Evolutionary conservation across 1,140 invertebrate genomes (phyloP), one percentile per base, ranked within the genome.

Genomic region (Pentalonia nigronervosa): DNA sequence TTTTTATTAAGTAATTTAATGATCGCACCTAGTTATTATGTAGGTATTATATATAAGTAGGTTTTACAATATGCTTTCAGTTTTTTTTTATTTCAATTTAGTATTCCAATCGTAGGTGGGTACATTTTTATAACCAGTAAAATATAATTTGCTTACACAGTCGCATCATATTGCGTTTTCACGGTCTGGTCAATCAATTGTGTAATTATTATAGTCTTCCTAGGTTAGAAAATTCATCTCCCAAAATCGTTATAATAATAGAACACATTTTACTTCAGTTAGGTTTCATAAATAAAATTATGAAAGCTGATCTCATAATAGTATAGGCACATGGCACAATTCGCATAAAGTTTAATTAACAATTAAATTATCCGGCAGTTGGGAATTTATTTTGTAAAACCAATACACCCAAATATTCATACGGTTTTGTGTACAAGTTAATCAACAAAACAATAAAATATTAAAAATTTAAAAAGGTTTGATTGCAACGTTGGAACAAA

Each of bases 331-430:
- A 36, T 41, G 21, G 21, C 34, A 53, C 7, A 36, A 53, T 90
- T 90, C 56, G 14, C 88, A 90, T 90, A 50, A 21, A 53, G 47
- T 89, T 88, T 36, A 89, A 89, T 47, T 17, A 88, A 88, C 87
- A 25, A 89, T n/a, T 53, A 23, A 89, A 89, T 36, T 53, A 23
- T 53, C 1, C 2, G 87, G 36, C 11, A 36, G n/a, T 90, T 45
- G 0, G 0, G 14, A 76, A 76, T 87, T 87, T 87, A 21, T 89
- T 56, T 89, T 89, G 87, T 90, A 45, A 36, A 41, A 23, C 21
- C 47, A 47, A 47, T 47, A 11, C 47, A 47, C 47, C 47, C 47
- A 47, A 47, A 47, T 47, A 47, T 30, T n/a, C 3, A 30, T 84
- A 84, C 41, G 76, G 34, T 34, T 21, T 36, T 36, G 21, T 21